phyloP scores from a whole-genome alignment of 92 coral and sea anemone genomes.

The Actinostola sp. region DNA sequence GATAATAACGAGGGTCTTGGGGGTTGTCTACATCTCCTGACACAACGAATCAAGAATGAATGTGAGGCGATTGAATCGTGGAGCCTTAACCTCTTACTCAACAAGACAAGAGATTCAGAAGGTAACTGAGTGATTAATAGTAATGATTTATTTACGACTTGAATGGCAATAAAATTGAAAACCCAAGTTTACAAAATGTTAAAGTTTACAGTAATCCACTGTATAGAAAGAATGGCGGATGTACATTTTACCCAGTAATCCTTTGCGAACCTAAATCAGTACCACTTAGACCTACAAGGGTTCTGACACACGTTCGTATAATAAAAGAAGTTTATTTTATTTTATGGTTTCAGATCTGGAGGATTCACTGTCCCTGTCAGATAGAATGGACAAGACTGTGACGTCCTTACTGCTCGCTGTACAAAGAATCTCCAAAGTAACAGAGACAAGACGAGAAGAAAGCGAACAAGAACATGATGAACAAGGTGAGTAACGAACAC shows the following conservation, averaged over 20 bases:
- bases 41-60: slow-evolving; percentile 36
- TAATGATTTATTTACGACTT: too few relatives aligned
- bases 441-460: slow-evolving; percentile 32
- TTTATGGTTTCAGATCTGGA: not conserved
- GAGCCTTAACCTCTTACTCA: slow-evolving; percentile 13
- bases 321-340: too few relatives aligned
- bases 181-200: too few relatives aligned
- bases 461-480: not conserved
- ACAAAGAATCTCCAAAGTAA: slow-evolving; percentile 64
- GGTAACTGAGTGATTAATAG: too few relatives aligned
- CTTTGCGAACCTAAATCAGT: too few relatives aligned
- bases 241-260: too few relatives aligned
- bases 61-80: slow-evolving; percentile 45
- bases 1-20: slow-evolving; percentile 54
- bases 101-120: slow-evolving; percentile 10
- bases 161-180: too few relatives aligned
- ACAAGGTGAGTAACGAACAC: not conserved
- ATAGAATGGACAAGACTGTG: slow-evolving; percentile 51
- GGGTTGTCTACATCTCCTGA: slow-evolving; percentile 45
- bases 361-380: slow-evolving; percentile 1
- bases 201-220: too few relatives aligned
- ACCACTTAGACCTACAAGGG: too few relatives aligned
- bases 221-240: not conserved
- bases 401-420: slow-evolving; percentile 70
- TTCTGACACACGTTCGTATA: too few relatives aligned